Evolutionary conservation across 2,113 vertebrate species (phyloP), one percentile per base, ranked within the genome.

Genomic region (Coregonus clupeaformis): DNA sequence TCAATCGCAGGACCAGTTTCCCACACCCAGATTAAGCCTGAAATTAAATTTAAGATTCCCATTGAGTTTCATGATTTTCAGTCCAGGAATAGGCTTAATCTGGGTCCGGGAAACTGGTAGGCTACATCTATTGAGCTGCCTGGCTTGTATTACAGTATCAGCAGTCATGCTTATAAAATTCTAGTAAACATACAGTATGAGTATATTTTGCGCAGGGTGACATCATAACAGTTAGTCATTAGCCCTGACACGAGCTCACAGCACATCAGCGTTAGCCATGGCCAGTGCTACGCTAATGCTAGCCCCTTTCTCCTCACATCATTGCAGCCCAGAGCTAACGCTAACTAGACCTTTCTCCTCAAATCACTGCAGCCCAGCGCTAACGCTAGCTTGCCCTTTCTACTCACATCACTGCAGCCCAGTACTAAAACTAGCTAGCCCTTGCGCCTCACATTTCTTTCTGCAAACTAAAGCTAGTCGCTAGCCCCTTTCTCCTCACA

Each of bases 241-340:
- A 20, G 32, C 20, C 29, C 6, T 3, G 62, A 24, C n/a, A 69
- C 63, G 32, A 75, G 72, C 30, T 49, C 42, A 65, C 73, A 59
- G 52, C 66, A 57, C 1, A 27, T 20, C 11, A 32, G 20, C 25
- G 11, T n/a, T 64, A 69, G 25, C 42, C 66, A 5, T 2, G 32
- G 36, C 36, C 22, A 68, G 29, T 36, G 36, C 4, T 68, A 74
- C 27, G 24, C 49, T 27, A 36, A 36, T 6, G 36, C 27, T 24
- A 16, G 24, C 27, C 27, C 1, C 2, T 65, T 5, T 12, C 22
- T 25, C 3, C 3, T 16, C 22, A 27, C 24, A 63, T 25, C 24
- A 3, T 9, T 42, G 36, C 36, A 11, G 36, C 2, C 36, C 9
- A 42, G 14, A 16, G 47, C 47, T 49, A 49, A 14, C 0, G 49